Evolutionary conservation across 2,888 invertebrate genomes (phyloP).

Genomic region (Aproaerema taeniolella): DNA sequence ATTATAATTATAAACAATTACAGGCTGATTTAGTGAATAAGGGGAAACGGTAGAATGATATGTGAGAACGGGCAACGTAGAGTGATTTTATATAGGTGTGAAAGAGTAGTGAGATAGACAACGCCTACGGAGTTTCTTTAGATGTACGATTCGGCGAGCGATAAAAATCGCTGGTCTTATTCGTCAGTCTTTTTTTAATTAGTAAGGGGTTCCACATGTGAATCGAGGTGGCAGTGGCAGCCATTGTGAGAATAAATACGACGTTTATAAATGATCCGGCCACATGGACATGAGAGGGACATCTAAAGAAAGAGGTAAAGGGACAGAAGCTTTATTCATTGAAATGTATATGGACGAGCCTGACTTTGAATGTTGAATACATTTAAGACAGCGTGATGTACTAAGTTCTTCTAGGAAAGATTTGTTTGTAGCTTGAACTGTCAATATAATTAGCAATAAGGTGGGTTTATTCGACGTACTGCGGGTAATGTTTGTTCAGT

Average conservation of each 20-base stretch:
- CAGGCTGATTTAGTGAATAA: conserved; percentile 62
- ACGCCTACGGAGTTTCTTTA: conserved; percentile 68
- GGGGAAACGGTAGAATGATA: conserved; percentile 42
- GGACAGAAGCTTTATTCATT: conserved; percentile 2
- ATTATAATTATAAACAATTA: conserved; percentile 74
- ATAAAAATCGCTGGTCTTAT: conserved; percentile 76
- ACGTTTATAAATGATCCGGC: conserved; percentile 55
- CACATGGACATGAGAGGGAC: conserved; percentile 51
- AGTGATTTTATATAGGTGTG: conserved; percentile 31
- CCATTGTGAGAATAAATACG: conserved; percentile 69
- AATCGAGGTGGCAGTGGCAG: conserved; percentile 53
- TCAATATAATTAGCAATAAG: too few relatives aligned
- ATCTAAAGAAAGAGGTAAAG: conserved; percentile 16
- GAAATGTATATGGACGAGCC: conserved; percentile 3
- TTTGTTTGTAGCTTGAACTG: too few relatives aligned
- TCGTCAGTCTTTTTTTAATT: conserved; percentile 75
- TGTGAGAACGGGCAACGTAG: conserved; percentile 38
- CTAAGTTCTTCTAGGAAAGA: too few relatives aligned
- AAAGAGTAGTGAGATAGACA: conserved; percentile 51
- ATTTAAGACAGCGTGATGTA: not conserved
- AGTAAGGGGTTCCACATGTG: conserved; percentile 70
- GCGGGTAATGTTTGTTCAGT: too few relatives aligned
- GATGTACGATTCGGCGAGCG: conserved; percentile 69
- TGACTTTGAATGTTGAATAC: not conserved
- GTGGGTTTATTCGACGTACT: too few relatives aligned